Percentiles rank a stretch among this genome's conserved stretches.
Conservation (phyloP, 1,140 invertebrate species). For the Acarapis woodi region DNA sequence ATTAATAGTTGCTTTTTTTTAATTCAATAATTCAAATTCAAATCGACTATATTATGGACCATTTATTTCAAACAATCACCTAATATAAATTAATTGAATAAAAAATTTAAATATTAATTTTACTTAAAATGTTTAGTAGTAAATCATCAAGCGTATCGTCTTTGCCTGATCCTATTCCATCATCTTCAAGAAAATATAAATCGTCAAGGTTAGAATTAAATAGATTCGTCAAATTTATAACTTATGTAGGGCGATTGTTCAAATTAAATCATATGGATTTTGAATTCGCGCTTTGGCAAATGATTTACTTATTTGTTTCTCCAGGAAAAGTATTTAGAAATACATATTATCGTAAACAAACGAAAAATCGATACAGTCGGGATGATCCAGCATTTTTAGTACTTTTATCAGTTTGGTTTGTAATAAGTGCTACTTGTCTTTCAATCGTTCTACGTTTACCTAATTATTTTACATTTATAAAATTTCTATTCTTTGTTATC, state of each 20-base stretch:
- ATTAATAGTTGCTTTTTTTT: too few relatives aligned
- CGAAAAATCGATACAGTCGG: constrained; percentile 91
- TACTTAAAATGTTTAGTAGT: too few relatives aligned
- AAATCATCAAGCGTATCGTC: too few relatives aligned
- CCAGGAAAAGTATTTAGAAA: constrained; percentile 96
- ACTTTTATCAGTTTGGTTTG: constrained; percentile 42
- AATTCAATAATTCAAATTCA: too few relatives aligned
- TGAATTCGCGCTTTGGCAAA: constrained; percentile 96
- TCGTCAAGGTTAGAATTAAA: too few relatives aligned
- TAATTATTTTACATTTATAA: constrained; percentile 42
- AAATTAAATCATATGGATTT: constrained; percentile 70
- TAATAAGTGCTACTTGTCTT: constrained; percentile 62
- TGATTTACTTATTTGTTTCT: constrained; percentile 74
- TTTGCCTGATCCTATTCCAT: too few relatives aligned
- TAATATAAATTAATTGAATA: too few relatives aligned
- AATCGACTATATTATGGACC: too few relatives aligned
- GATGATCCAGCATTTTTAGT: constrained; percentile 97
- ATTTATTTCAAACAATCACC: too few relatives aligned
- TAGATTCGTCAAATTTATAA: too few relatives aligned
- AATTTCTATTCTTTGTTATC: constrained; percentile 67
- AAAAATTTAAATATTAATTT: too few relatives aligned
- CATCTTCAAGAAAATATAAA: too few relatives aligned
- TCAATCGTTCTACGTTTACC: constrained; percentile 43
- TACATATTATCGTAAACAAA: constrained; percentile 93
- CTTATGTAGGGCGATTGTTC: constrained; percentile 6